Conservation (phyloP, 2,888 invertebrate genomes). For the Chaetogeoica ovagalla region DNA sequence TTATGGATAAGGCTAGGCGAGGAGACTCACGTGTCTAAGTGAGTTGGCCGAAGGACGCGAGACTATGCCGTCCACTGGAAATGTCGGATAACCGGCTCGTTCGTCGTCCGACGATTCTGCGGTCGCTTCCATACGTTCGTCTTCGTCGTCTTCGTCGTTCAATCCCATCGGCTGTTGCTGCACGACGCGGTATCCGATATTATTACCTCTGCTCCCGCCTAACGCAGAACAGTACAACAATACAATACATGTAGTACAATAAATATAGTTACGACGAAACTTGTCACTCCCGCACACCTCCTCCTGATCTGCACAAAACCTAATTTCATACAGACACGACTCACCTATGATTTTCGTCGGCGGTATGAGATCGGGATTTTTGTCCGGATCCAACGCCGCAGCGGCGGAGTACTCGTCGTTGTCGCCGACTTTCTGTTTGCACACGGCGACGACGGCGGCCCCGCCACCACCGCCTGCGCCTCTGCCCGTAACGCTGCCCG, state of each 20-base stretch:
- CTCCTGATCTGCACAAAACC: no score
- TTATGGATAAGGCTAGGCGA: no score
- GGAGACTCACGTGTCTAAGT: constrained; percentile 25
- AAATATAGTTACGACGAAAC: no score
- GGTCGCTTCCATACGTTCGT: background rate
- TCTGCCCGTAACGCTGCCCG: constrained; percentile 11
- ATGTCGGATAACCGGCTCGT: constrained; percentile 37
- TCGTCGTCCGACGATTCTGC: constrained; percentile 48
- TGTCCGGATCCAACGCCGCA: constrained; percentile 61
- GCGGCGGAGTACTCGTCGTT: constrained; percentile 8
- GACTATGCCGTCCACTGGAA: constrained; percentile 18
- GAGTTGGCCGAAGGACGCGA: constrained; percentile 29
- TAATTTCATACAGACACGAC: background rate
- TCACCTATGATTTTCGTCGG: constrained; percentile 59
- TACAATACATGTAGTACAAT: no score
- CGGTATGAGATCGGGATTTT: constrained; percentile 61
- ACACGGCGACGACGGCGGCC: constrained; percentile 14
- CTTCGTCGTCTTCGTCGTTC: constrained; percentile 7
- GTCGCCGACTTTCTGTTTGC: constrained; percentile 30
- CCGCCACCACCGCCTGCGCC: constrained; percentile 17
- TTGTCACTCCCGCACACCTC: no score
- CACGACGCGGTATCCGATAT: constrained; percentile 37
- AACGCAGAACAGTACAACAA: background rate
- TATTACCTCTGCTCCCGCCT: constrained; percentile 37
- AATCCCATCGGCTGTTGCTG: constrained; percentile 30